Base-by-base conservation (phyloP, 1,140 invertebrate species). In the Anastatus disparis region DNA sequence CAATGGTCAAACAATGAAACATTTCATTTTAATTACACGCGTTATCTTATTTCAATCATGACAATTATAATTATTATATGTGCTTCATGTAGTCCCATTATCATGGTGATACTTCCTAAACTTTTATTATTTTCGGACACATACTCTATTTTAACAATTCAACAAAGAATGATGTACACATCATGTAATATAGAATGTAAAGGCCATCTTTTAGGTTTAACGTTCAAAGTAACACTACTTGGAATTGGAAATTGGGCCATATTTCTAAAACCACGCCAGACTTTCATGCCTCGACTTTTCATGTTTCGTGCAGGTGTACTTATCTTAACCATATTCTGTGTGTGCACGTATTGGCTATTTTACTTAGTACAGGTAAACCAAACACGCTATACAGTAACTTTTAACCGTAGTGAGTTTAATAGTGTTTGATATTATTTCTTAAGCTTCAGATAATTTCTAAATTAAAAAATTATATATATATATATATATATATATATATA, bases 261-360 rank as follows among this genome's bases (percentile, higher is more conserved):
- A 12, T 94, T 94, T 78, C 85, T 93, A 69, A 85, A 94, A 40
- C 90, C 90, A 31, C 89, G 89, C 50, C 89, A 91, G 76, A 93
- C 95, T 26, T 95, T 94, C n/a, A 91, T 99, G 88, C 97, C 97
- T 7, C 88, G 97, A 72, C 93, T 99, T 76, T 97, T 96, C 85
- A 88, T 98, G 42, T 96, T 97, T 80, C 89, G 96, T 77, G 92
- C 95, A 0, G 89, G 95, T 73, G 92, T 98, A 22, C 86, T 98
- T 53, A 89, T 96, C 13, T 89, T 99, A 38, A 91, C 97, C n/a
- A 91, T 96, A 55, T 89, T 99, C 12, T 94, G 97, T 81, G 95
- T 93, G 65, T 97, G 98, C 87, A 93, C 96, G 15, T 98, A 96
- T 86, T 99, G 97, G 97, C 87, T 99, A 0, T 99, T 99, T 84